These are phyloP conservation scores for Brachionus paranguensis DNA, from an alignment of 1,140 invertebrate genomes.

Conservation along the genomic window DNA sequence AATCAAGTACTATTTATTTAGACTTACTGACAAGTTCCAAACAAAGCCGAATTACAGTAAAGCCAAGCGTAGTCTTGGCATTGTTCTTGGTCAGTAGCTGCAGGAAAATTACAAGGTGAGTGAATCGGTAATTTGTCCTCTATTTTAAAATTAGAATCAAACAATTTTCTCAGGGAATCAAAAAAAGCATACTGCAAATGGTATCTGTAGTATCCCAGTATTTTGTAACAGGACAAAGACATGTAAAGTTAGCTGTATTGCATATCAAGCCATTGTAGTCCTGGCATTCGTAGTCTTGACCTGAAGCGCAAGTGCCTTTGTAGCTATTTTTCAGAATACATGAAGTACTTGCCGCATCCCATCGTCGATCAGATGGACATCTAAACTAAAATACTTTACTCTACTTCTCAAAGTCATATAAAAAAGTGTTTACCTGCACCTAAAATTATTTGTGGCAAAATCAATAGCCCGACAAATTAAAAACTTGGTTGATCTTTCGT, in stretches of 20 bases:
- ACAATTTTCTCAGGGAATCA: neutral
- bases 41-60: slow-evolving; percentile 3
- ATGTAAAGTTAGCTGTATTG: neutral
- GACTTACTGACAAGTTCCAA: neutral
- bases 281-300: neutral
- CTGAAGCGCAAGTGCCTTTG: neutral
- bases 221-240: slow-evolving; percentile 5
- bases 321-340: neutral
- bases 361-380: neutral
- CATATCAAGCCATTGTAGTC: slow-evolving; percentile 38
- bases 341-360: neutral
- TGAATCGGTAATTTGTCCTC: slow-evolving; percentile 13
- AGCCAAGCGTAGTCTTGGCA: slow-evolving; percentile 34
- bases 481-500: neutral
- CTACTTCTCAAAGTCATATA: neutral
- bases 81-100: neutral
- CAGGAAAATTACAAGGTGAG: neutral
- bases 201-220: slow-evolving; percentile 9
- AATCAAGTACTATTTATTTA: neutral
- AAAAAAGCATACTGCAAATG: neutral
- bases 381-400: neutral
- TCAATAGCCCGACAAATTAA: neutral
- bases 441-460: neutral
- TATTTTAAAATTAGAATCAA: neutral
- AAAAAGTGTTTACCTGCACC: neutral